phyloP scores from a whole-genome alignment of 2,888 invertebrate genomes.

The Onchidella celtica region DNA sequence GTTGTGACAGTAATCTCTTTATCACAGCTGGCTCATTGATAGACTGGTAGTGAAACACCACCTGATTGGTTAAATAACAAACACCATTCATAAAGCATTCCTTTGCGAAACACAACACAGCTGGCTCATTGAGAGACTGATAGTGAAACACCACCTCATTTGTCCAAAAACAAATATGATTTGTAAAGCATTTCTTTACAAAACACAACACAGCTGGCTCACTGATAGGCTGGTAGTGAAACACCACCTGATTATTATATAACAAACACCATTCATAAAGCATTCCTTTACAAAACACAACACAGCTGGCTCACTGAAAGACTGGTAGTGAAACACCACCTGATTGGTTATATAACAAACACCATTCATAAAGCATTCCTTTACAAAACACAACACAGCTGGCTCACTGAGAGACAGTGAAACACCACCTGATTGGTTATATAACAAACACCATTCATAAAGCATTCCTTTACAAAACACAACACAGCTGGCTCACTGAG shows the following conservation, averaged over 20 bases:
- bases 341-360: no score
- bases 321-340: no score
- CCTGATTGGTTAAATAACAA: conserved; percentile 76
- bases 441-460: background rate
- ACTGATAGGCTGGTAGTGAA: conserved; percentile 95
- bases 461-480: background rate
- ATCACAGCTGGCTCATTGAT: conserved; percentile 94
- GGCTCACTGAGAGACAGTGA: no score
- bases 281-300: no score
- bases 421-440: conserved; percentile 81
- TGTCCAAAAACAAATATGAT: background rate
- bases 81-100: no score
- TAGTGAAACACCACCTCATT: conserved; percentile 89
- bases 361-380: no score
- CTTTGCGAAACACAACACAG: conserved; percentile 80
- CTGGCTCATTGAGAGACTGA: conserved; percentile 95
- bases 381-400: no score
- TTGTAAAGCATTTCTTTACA: background rate
- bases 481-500: no score
- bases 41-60: conserved; percentile 94
- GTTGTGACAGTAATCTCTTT: conserved; percentile 90
- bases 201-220: conserved; percentile 94
- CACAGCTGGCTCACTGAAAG: no score
- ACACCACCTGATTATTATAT: no score
- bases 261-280: no score